Percentiles rank a stretch among this genome's conserved stretches.
These are phyloP conservation scores for Tenthredo amoena DNA, from an alignment of 2,888 invertebrate species.

Conservation along the genomic window DNA sequence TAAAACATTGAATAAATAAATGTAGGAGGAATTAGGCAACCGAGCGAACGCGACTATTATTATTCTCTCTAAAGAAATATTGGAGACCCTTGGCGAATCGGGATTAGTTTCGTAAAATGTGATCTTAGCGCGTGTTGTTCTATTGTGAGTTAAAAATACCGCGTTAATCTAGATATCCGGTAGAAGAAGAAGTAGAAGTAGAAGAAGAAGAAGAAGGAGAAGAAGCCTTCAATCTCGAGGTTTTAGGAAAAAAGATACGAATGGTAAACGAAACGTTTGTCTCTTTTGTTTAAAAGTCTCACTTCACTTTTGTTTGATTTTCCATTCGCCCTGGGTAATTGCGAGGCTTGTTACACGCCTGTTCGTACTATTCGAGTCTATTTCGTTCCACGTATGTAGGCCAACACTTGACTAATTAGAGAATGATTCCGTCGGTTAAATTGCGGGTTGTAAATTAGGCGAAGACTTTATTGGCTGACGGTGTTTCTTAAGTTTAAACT, in stretches of 20 bases:
- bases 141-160: background rate
- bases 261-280: background rate
- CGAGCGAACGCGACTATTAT: background rate
- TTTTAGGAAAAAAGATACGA: background rate
- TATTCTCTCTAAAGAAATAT: background rate
- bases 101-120: constrained; percentile 7
- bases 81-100: background rate
- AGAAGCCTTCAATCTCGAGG: background rate
- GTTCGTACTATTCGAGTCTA: constrained; percentile 46
- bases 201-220: background rate
- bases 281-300: background rate
- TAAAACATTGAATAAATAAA: background rate
- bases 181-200: no score
- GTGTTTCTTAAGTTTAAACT: constrained; percentile 28
- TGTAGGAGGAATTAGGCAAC: background rate
- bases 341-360: background rate
- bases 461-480: constrained; percentile 66
- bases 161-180: background rate
- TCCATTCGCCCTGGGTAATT: background rate
- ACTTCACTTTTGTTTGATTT: background rate
- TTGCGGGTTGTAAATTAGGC: constrained; percentile 67
- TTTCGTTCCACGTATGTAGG: constrained; percentile 51
- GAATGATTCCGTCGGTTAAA: constrained; percentile 69
- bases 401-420: constrained; percentile 65
- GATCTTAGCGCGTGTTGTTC: background rate